Conservation (phyloP, 2,113 vertebrate species). For the Clarias gariepinus region DNA sequence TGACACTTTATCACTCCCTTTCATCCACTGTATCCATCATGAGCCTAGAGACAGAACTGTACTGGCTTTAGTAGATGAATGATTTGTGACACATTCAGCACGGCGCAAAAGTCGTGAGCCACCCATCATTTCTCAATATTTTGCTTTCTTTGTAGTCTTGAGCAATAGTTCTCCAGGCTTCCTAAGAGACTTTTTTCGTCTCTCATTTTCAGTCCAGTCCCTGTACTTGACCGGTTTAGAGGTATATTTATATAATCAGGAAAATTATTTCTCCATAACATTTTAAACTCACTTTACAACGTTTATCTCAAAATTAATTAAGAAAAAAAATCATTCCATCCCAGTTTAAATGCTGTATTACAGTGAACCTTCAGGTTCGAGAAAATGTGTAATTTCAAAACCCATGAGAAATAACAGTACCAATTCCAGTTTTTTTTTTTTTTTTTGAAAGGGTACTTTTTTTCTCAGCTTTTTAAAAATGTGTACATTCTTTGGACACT, state of each 20-base stretch:
- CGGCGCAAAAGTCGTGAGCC: too few species aligned
- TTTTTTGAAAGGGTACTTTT: neutral
- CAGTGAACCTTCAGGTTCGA: neutral
- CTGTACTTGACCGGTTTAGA: too few species aligned
- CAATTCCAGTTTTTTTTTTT: neutral
- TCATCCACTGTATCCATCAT: neutral
- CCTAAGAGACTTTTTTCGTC: too few species aligned
- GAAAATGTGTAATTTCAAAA: neutral
- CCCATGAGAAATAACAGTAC: neutral
- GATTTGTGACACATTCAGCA: neutral
- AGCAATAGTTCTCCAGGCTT: too few species aligned
- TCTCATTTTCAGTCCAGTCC: too few species aligned
- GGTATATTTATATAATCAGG: neutral
- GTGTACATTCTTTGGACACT: neutral
- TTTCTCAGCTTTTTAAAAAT: neutral
- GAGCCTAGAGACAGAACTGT: conserved; percentile 6
- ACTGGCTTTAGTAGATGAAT: neutral
- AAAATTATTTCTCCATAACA: neutral
- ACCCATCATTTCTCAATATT: too few species aligned
- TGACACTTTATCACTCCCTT: neutral
- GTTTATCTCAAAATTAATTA: neutral
- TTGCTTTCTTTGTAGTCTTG: too few species aligned
- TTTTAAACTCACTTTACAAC: neutral
- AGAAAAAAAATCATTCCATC: neutral
- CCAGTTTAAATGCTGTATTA: neutral